phyloP scores from a whole-genome alignment of 2,888 invertebrate genomes.

The Brachyptera risi region DNA sequence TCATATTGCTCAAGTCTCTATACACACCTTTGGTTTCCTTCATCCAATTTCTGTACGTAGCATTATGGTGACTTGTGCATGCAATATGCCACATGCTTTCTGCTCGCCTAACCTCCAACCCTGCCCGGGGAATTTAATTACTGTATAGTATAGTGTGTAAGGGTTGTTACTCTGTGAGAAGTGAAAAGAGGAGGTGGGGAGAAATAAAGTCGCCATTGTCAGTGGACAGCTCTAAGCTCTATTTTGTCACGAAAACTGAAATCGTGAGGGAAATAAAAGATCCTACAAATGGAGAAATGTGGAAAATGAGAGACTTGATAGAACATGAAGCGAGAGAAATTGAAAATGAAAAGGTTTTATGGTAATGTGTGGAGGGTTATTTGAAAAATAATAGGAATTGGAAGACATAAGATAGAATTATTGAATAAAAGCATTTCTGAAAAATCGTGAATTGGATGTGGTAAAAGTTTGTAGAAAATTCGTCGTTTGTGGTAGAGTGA shows the following conservation, averaged over 20 bases:
- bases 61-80: constrained; percentile 5
- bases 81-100: constrained; percentile 27
- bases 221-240: constrained; percentile 41
- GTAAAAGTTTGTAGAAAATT: no score
- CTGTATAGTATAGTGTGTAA: constrained; percentile 15
- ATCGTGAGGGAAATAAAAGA: constrained; percentile 33
- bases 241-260: constrained; percentile 44
- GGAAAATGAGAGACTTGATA: not conserved
- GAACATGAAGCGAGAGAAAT: not conserved
- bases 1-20: no score
- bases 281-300: not conserved
- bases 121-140: constrained; percentile 30
- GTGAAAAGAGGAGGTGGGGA: constrained; percentile 35
- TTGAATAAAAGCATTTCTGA: no score
- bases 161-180: constrained; percentile 12
- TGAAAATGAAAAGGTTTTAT: not conserved
- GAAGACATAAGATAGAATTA: not conserved
- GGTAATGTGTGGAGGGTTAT: not conserved
- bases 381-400: not conserved
- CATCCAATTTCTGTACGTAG: not conserved
- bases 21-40: not conserved
- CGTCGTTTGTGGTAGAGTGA: no score
- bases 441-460: no score
- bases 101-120: constrained; percentile 26
- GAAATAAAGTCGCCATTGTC: constrained; percentile 44